Percentiles rank a stretch among this genome's conserved stretches.
These are phyloP conservation scores for Dipus sagitta DNA, from an alignment of 2,797 vertebrate genomes.

Conservation along the genomic window DNA sequence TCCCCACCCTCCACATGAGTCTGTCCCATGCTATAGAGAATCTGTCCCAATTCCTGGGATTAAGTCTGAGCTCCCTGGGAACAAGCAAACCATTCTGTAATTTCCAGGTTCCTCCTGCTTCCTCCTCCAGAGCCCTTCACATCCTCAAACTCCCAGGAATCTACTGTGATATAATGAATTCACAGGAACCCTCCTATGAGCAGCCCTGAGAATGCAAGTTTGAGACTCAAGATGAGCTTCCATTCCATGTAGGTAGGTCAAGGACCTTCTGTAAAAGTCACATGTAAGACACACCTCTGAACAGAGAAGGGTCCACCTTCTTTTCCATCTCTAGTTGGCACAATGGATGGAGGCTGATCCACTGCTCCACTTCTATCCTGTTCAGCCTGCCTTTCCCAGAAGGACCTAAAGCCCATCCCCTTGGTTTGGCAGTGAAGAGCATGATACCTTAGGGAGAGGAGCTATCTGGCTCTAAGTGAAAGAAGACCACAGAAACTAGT, in stretches of 20 bases:
- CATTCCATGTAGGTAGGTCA: fast-evolving
- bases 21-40: background rate
- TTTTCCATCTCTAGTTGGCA: background rate
- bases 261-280: background rate
- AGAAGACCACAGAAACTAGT: background rate
- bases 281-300: background rate
- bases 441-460: background rate
- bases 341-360: fast-evolving
- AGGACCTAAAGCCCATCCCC: background rate
- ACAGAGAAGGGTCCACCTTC: background rate
- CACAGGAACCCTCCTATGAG: background rate
- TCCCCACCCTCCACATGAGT: background rate
- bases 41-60: background rate
- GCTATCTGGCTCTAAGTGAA: background rate
- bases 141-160: background rate
- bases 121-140: background rate
- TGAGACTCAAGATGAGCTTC: background rate
- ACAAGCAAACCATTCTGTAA: background rate
- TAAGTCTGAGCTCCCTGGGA: background rate
- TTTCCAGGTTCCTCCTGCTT: background rate
- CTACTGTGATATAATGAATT: background rate
- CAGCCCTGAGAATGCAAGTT: background rate
- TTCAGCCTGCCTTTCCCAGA: background rate
- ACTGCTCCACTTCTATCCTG: background rate
- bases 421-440: background rate